A percentile compares a stretch with the other conserved stretches of the same genome.
Evolutionary conservation across 2,888 invertebrate species (phyloP).

Genomic region (Standfussiana lucernea): DNA sequence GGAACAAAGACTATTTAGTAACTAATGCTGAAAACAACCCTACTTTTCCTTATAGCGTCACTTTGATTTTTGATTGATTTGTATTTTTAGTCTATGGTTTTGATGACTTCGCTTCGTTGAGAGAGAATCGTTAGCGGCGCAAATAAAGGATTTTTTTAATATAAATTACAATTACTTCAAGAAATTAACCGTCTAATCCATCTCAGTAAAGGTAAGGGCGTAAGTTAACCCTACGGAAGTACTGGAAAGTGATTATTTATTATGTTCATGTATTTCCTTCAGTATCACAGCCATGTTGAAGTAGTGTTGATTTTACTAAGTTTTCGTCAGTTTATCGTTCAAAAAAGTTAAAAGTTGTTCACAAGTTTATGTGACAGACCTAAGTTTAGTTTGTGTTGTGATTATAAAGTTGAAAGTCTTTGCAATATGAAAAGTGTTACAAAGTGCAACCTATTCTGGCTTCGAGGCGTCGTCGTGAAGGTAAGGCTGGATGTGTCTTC

Average conservation of each 20-base stretch:
- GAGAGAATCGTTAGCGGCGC: conserved; percentile 85
- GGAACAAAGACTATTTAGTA: conserved; percentile 44
- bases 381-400: conserved; percentile 90
- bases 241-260: conserved; percentile 90
- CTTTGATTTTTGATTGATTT: conserved; percentile 57
- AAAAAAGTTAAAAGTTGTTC: conserved; percentile 87
- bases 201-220: conserved; percentile 90
- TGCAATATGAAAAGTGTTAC: conserved; percentile 90
- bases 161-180: conserved; percentile 84
- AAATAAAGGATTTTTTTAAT: conserved; percentile 82
- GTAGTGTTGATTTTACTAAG: conserved; percentile 90
- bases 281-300: conserved; percentile 91
- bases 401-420: conserved; percentile 87
- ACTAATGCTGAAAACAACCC: background rate
- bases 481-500: conserved; percentile 91
- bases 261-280: conserved; percentile 90
- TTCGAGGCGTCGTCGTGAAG: conserved; percentile 89
- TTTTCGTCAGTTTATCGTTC: conserved; percentile 88
- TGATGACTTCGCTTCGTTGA: conserved; percentile 82
- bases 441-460: conserved; percentile 90
- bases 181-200: conserved; percentile 87
- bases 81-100: conserved; percentile 71
- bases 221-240: conserved; percentile 89
- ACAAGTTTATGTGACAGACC: conserved; percentile 90
- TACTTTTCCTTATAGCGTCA: conserved; percentile 33